Evolutionary conservation across 2,888 invertebrate genomes (phyloP), one percentile per base, ranked within the genome.

Genomic region (Altica lythri): DNA sequence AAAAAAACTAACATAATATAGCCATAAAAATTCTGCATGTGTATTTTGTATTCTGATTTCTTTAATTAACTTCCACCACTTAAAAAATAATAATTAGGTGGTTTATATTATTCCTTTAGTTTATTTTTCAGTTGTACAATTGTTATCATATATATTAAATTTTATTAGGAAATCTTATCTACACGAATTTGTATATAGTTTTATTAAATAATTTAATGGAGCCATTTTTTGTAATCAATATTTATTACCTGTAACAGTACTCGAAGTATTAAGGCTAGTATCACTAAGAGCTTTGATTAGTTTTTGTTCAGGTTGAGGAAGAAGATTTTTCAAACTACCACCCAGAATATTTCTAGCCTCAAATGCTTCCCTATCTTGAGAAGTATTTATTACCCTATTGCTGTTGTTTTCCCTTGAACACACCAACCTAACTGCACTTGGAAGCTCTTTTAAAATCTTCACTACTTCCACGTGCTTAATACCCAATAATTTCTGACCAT

Each of bases 391-490:
- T 1, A 90, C 82, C 22, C 81, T 61, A 57, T 79, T 79, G 40
- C 86, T 85, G 22, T 85, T 80, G 52, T 73, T 72, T 63, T 82
- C 84, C 27, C 90, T 80, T 5, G 95, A 94, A 77, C 96, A 96
- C 32, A 97, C 93, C 76, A 98, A 81, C 57, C 95, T 83, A 12
- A 97, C 96, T 68, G 91, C 86, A 67, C 87, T 85, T 1, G 97
- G 96, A 66, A 97, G 81, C 71, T 95, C 92, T 77, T 95, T 95
- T 29, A 99, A 80, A 63, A 96, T 95, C 73, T 89, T 90, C 4
- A 99, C 96, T 12, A 99, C 98, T 75, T 97, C 97, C 61, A 95
- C 90, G 75, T 99, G 97, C 69, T 93, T 92, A 64, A 96, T 84
- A 9, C 98, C 98, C 60, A 94, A 85, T 51, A 97, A 79, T 70